A percentile compares a stretch with the other conserved stretches of the same genome.
Conservation (phyloP, 2,888 invertebrate genomes). For the Pseudoips prasinana region DNA sequence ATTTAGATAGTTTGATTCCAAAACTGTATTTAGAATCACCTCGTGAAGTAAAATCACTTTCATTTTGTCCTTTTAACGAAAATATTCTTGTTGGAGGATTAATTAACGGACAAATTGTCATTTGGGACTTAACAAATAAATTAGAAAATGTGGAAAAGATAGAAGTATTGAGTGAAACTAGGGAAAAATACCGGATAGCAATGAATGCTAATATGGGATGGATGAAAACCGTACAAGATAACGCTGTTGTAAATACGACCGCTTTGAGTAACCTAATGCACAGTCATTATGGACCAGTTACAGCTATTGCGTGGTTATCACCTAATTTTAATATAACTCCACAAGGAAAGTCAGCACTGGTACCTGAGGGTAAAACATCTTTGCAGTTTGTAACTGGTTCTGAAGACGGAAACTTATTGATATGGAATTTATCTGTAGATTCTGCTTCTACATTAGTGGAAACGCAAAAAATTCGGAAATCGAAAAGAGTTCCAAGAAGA, state of each 20-base stretch:
- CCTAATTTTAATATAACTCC: constrained; percentile 81
- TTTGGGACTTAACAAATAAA: constrained; percentile 87
- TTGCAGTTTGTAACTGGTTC: constrained; percentile 85
- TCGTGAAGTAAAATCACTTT: constrained; percentile 84
- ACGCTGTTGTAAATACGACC: constrained; percentile 81
- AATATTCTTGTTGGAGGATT: constrained; percentile 88
- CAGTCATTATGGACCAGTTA: constrained; percentile 85
- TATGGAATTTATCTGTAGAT: constrained; percentile 87
- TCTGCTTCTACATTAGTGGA: constrained; percentile 51
- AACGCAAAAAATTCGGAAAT: constrained; percentile 61
- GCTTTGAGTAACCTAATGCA: constrained; percentile 83
- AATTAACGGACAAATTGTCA: constrained; percentile 85
- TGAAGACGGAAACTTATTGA: constrained; percentile 85
- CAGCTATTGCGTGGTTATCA: constrained; percentile 86
- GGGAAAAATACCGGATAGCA: constrained; percentile 83
- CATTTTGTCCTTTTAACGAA: constrained; percentile 86
- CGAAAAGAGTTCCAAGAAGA: constrained; percentile 69
- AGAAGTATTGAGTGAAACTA: constrained; percentile 82
- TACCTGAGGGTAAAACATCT: constrained; percentile 53
- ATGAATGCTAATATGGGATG: constrained; percentile 85
- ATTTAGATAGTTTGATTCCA: constrained; percentile 85
- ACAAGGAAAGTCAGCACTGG: constrained; percentile 77
- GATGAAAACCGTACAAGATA: constrained; percentile 84
- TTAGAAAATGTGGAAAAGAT: constrained; percentile 83
- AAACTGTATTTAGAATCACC: constrained; percentile 86